Percentiles rank a stretch among this genome's conserved stretches.
phyloP scores from a whole-genome alignment of 2,888 invertebrate species.

The Syrista parreyssii region DNA sequence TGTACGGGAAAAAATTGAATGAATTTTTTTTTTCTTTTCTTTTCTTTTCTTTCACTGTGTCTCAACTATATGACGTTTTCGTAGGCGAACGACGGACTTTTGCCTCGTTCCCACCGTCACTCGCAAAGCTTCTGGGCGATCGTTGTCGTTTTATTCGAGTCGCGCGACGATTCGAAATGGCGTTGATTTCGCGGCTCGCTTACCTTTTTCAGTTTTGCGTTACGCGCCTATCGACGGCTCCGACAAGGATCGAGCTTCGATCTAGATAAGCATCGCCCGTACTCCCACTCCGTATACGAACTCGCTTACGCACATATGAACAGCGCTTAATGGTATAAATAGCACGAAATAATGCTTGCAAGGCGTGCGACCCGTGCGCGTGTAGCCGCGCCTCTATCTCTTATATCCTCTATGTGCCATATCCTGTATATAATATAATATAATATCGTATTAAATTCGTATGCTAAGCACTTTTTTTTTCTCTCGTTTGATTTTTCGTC shows the following conservation, averaged over 20 bases:
- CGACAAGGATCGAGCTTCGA: not conserved
- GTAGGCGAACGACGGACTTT: not conserved
- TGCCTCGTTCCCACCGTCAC: not conserved
- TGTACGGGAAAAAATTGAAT: too few relatives aligned
- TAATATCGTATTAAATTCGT: slow-evolving; percentile 34
- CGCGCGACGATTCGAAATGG: not conserved
- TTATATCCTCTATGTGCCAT: slow-evolving; percentile 26
- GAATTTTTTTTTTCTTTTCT: too few relatives aligned
- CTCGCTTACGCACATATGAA: not conserved
- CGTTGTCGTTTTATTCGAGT: too few relatives aligned
- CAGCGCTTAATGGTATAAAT: not conserved
- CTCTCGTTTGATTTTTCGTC: not conserved
- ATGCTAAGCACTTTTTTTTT: not conserved
- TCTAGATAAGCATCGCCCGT: not conserved
- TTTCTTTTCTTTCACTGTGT: too few relatives aligned
- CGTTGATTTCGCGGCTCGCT: not conserved
- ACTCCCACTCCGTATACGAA: not conserved
- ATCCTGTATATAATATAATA: slow-evolving; percentile 39
- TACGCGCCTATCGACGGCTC: not conserved
- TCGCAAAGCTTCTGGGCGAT: not conserved
- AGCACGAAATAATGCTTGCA: not conserved
- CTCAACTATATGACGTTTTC: too few relatives aligned
- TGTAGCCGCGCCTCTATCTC: slow-evolving; percentile 27
- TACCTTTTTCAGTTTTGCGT: not conserved
- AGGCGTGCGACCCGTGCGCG: not conserved